Percentiles rank a stretch among this genome's conserved stretches.
Evolutionary conservation across 2,797 vertebrate genomes (phyloP).

Genomic region (Acestrorhynchus altus): DNA sequence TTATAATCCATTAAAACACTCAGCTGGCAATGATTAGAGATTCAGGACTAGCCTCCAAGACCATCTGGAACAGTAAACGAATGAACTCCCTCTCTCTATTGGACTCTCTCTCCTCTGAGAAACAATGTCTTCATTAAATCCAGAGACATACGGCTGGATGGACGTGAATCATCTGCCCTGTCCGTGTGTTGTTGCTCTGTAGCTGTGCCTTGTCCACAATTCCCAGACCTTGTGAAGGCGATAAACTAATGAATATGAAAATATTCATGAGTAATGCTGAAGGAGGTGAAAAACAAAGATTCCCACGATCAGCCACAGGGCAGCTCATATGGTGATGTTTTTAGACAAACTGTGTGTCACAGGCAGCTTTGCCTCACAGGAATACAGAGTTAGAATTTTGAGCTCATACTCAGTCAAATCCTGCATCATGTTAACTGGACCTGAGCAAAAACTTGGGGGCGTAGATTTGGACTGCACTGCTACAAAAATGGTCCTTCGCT

Average conservation of each 20-base stretch:
- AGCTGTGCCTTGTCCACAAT: slow-evolving; percentile 49
- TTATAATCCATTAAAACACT: slow-evolving; percentile 30
- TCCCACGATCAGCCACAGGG: slow-evolving; percentile 16
- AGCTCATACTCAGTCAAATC: slow-evolving; percentile 19
- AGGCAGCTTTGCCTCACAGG: not conserved
- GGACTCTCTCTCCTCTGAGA: slow-evolving; percentile 25
- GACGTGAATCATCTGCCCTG: slow-evolving; percentile 46
- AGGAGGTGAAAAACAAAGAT: slow-evolving; percentile 29
- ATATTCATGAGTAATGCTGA: slow-evolving; percentile 40
- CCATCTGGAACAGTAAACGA: slow-evolving; percentile 3
- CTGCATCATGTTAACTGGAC: slow-evolving; percentile 5
- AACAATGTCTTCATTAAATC: slow-evolving; percentile 39
- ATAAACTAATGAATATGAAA: slow-evolving; percentile 45
- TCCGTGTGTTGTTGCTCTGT: slow-evolving; percentile 51
- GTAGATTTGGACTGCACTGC: not conserved
- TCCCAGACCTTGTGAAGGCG: slow-evolving; percentile 36
- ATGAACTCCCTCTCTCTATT: not conserved
- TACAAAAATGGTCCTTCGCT: too few species aligned
- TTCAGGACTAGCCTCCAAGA: slow-evolving; percentile 20
- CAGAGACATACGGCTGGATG: slow-evolving; percentile 3
- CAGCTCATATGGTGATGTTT: slow-evolving; percentile 30
- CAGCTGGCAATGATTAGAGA: slow-evolving; percentile 26
- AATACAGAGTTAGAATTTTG: not conserved
- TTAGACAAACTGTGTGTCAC: slow-evolving; percentile 23
- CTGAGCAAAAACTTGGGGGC: not conserved